A percentile compares a stretch with the other conserved stretches of the same genome.
phyloP scores from a whole-genome alignment of 2,888 invertebrate genomes.

The Catocala sponsa region DNA sequence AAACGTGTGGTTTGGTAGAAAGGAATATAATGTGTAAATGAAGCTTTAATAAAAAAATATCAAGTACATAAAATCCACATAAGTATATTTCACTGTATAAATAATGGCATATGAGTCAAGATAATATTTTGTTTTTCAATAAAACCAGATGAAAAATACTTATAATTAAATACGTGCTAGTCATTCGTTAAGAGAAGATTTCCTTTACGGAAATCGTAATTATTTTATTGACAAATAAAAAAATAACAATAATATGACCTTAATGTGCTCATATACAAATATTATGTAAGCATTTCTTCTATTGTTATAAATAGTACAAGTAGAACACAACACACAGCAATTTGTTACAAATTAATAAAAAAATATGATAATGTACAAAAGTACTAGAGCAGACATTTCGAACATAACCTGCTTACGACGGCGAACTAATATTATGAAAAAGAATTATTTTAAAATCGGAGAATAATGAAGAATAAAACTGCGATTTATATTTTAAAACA shows the following conservation, averaged over 20 bases:
- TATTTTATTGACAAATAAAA: slow-evolving; percentile 19
- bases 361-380: slow-evolving; percentile 3
- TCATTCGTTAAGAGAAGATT: slow-evolving; percentile 40
- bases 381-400: slow-evolving; percentile 3
- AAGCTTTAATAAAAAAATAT: slow-evolving; percentile 28
- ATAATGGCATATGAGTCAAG: slow-evolving; percentile 57
- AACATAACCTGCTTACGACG: background rate
- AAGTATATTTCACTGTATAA: slow-evolving; percentile 57
- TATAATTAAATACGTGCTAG: slow-evolving; percentile 41
- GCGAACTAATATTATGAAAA: too few species aligned
- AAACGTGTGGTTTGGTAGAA: background rate
- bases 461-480: too few species aligned
- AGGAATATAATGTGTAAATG: background rate
- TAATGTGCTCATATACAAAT: slow-evolving; percentile 43
- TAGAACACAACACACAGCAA: slow-evolving; percentile 16
- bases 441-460: too few species aligned
- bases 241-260: slow-evolving; percentile 26
- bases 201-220: slow-evolving; percentile 22
- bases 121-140: slow-evolving; percentile 32
- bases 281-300: slow-evolving; percentile 15
- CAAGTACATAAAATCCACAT: slow-evolving; percentile 48
- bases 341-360: slow-evolving; percentile 1
- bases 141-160: slow-evolving; percentile 37
- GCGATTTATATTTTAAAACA: too few species aligned
- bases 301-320: slow-evolving; percentile 21